A percentile compares a stretch with the other conserved stretches of the same genome.
These are phyloP conservation scores for Montipora foliosa DNA, from an alignment of 64 coral and sea anemone genomes.

Conservation along the genomic window DNA sequence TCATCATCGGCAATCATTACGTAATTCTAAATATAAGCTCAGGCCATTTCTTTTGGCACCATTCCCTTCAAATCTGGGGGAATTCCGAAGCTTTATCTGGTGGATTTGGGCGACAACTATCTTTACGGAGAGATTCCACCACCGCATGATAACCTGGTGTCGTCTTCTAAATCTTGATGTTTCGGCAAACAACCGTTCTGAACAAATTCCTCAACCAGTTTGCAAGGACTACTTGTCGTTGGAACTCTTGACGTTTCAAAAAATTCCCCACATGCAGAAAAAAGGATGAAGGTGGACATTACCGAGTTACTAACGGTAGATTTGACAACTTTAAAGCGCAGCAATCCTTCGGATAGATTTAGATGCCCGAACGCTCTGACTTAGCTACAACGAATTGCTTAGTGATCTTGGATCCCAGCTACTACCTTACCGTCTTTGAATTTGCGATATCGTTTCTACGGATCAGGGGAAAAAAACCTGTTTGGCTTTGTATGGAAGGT, in stretches of 20 bases:
- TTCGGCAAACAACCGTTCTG: conserved; percentile 49
- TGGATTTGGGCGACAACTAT: conserved; percentile 43
- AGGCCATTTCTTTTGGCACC: conserved; percentile 43
- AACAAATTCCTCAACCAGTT: conserved; percentile 43
- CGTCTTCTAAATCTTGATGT: conserved; percentile 55
- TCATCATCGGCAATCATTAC: conserved; percentile 42
- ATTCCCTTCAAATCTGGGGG: conserved; percentile 60
- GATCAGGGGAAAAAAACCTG: conserved; percentile 55
- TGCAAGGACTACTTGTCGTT: conserved; percentile 20
- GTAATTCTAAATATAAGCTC: conserved; percentile 74
- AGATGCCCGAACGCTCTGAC: conserved; percentile 60
- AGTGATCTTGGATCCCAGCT: conserved; percentile 72
- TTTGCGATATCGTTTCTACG: conserved; percentile 76
- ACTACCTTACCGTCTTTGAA: conserved; percentile 68
- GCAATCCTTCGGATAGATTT: conserved; percentile 23
- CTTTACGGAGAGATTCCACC: conserved; percentile 35
- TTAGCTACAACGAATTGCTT: conserved; percentile 72
- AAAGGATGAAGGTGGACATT: conserved; percentile 11
- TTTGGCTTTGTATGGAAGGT: conserved; percentile 64
- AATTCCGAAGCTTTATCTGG: conserved; percentile 65
- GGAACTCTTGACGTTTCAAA: conserved; percentile 45
- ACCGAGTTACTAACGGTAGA: conserved; percentile 32
- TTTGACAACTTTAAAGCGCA: background rate
- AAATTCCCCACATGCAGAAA: conserved; percentile 25
- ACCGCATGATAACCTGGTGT: conserved; percentile 22